These are phyloP conservation scores for Rhamnusium bicolor DNA, from an alignment of 2,888 invertebrate species.

Conservation along the genomic window DNA sequence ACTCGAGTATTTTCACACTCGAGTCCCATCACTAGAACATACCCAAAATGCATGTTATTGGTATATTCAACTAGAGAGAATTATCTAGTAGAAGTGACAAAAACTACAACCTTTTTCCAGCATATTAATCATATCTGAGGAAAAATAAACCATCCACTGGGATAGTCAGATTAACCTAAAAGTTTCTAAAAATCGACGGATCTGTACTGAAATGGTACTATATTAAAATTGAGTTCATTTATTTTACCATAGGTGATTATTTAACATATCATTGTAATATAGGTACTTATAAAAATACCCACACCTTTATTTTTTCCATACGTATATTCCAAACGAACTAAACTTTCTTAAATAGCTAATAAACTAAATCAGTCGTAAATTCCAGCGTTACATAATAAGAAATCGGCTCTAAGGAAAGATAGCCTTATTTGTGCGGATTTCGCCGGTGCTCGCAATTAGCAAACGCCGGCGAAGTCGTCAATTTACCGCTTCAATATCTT, in stretches of 20 bases:
- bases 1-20: no score
- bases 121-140: no score
- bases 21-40: no score
- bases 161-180: no score
- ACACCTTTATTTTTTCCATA: not conserved
- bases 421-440: slow-evolving; percentile 50
- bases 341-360: not conserved
- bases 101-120: no score
- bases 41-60: no score
- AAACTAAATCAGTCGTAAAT: slow-evolving; percentile 34
- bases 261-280: not conserved
- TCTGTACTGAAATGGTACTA: no score
- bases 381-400: slow-evolving; percentile 45
- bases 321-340: not conserved
- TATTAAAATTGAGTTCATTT: no score
- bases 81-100: no score
- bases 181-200: no score
- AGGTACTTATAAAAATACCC: not conserved
- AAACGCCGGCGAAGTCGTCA: slow-evolving; percentile 49
- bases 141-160: no score
- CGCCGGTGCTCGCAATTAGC: slow-evolving; percentile 55
- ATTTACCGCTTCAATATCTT: slow-evolving; percentile 52
- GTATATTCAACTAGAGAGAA: no score
- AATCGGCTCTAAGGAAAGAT: slow-evolving; percentile 44
- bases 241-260: not conserved